Base-by-base conservation (phyloP, 2,113 vertebrate genomes). In the Alethe castanea region DNA sequence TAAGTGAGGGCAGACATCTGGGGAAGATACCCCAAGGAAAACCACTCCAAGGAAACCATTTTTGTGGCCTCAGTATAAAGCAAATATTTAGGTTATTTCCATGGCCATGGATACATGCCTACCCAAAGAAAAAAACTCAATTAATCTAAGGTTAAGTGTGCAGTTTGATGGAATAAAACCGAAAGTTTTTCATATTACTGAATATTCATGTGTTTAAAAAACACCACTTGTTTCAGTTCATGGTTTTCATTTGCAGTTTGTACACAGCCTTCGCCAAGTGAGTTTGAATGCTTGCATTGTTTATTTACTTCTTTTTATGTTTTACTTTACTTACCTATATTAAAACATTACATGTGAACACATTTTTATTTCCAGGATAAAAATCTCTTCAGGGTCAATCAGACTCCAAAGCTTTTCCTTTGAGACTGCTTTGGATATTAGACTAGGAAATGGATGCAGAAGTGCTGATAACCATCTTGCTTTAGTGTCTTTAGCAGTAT, bases 51-150 rank as follows among this genome's bases (percentile, higher is more conserved):
- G 16, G 42, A 79, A 81, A 4, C 2, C 24, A 18, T 28, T 14
- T 64, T 38, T 47, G 7, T 60, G n/a, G 3, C 16, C 19, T 76
- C 11, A 53, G 18, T 35, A 5, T 50, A 40, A 76, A 65, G 17
- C 38, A 35, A 85, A 11, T 69, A 60, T 53, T n/a, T 72, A 22
- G 11, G 4, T 47, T 85, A n/a, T 67, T 82, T 90, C 59, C 38
- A 23, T 38, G 19, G 0, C 0, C 6, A 31, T 11, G 4, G 35
- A 52, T 47, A 31, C 9, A 16, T 71, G 12, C 47, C 14, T 24
- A 36, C 26, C 29, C 65, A 18, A 44, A 71, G 42, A 69, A 66
- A 56, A 5, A 0, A 6, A 20, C 8, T 26, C 11, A 52, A 4
- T 74, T 54, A 56, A 76, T 48, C 22, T 71, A 47, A 70, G 5